Base-by-base conservation (phyloP, 2,888 invertebrate species). In the Griposia aprilina region DNA sequence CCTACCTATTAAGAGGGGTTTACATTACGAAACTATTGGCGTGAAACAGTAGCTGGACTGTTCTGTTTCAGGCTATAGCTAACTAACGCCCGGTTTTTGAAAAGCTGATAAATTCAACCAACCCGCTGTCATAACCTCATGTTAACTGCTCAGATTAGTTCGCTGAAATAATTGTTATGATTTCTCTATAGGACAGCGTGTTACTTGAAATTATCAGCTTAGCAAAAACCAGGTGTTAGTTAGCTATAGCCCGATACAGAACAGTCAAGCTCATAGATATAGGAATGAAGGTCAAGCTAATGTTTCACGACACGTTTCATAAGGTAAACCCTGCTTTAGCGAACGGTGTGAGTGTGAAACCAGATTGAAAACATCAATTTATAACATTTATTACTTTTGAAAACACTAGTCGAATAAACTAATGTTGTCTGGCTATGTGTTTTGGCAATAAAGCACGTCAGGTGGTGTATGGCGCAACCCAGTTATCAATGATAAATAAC, bases 381-480 rank as follows among this genome's bases (percentile, higher is more conserved):
- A 71, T 77, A 84, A 80, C 74, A 81, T 86, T 86, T 75, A 86
- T 75, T 70, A 67, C 70, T 80, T 80, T 70, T 72, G 68, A 77
- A 82, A 55, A 85, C 82, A 84, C 87, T 86, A 78, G 73, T 69
- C 62, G 36, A 80, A 88, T 89, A 86, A 87, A 90, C 90, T 86
- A 87, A 83, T 82, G 80, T 62, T 71, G 74, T 88, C 85, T 89
- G 87, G 89, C 89, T 82, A 86, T 87, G 87, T 80, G 80, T 87
- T 90, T 91, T 93, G 92, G 91, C 92, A 90, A 86, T 89, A 87
- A 87, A 85, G 74, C 59, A 79, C 71, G 81, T 85, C 90, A 88
- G 87, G 85, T 90, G 88, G 73, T 67, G 86, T 76, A 88, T 89
- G 85, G 69, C 78, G 86, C 82, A 88, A 86, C 85, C 82, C 78